Conservation (phyloP, 2,113 vertebrate genomes). For the Nymphicus hollandicus region DNA sequence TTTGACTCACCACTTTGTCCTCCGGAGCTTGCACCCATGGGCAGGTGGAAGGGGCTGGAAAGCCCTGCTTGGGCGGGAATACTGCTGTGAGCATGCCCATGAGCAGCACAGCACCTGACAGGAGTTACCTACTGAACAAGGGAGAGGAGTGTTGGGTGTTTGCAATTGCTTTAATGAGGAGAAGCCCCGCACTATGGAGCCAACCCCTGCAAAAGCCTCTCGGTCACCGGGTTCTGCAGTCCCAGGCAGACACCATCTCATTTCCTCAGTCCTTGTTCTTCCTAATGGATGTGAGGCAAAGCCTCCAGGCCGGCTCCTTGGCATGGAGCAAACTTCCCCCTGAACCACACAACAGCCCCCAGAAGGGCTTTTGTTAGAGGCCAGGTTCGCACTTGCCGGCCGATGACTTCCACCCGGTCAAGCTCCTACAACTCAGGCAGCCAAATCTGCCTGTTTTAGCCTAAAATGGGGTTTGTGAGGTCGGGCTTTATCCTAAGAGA, state of each 20-base stretch:
- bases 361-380: not conserved
- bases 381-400: not conserved
- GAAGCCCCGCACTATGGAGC: accelerated
- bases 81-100: accelerated
- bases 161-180: not conserved
- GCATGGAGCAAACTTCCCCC: not conserved
- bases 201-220: not conserved
- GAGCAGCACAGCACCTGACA: not conserved
- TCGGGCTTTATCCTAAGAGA: not conserved
- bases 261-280: not conserved
- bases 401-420: not conserved
- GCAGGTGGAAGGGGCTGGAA: not conserved
- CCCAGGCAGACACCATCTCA: not conserved
- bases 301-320: not conserved
- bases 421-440: not conserved
- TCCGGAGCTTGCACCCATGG: accelerated
- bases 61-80: not conserved
- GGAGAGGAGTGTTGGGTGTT: not conserved
- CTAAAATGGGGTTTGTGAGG: not conserved
- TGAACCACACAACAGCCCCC: accelerated
- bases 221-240: accelerated
- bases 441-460: not conserved
- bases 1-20: accelerated
- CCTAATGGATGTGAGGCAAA: not conserved
- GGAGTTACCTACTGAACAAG: accelerated